Evolutionary conservation across 2,113 vertebrate genomes (phyloP).

Genomic region (Panurus biarmicus): DNA sequence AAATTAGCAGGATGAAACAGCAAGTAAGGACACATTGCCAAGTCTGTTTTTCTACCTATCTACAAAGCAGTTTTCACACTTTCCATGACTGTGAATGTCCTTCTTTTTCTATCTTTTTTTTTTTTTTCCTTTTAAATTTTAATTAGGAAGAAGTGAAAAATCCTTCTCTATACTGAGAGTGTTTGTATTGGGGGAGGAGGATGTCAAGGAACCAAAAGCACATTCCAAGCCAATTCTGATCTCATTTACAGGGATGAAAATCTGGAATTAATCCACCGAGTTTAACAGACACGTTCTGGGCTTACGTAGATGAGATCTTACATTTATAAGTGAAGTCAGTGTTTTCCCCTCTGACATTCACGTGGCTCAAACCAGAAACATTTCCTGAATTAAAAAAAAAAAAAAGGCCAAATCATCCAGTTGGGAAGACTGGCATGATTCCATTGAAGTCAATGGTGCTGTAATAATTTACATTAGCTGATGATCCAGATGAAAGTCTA

Average conservation of each 20-base stretch:
- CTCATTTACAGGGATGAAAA: constrained; percentile 29
- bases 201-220: neutral
- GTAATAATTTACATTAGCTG: constrained; percentile 25
- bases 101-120: neutral
- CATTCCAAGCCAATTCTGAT: constrained; percentile 28
- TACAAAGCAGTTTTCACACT: constrained; percentile 34
- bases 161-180: neutral
- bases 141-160: constrained; percentile 26
- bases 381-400: neutral
- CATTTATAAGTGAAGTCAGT: constrained; percentile 12
- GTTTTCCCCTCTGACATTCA: constrained; percentile 7
- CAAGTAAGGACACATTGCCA: constrained; percentile 12
- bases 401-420: neutral
- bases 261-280: constrained; percentile 32
- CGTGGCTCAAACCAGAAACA: neutral
- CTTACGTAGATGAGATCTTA: constrained; percentile 10
- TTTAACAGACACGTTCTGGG: constrained; percentile 22
- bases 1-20: constrained; percentile 37
- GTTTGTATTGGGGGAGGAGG: neutral
- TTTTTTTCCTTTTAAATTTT: neutral
- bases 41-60: constrained; percentile 45
- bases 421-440: neutral
- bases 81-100: neutral
- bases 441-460: neutral
- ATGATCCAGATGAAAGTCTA: constrained; percentile 30